Conservation (phyloP, 2,113 vertebrate species). For the Paramormyrops kingsleyae region DNA sequence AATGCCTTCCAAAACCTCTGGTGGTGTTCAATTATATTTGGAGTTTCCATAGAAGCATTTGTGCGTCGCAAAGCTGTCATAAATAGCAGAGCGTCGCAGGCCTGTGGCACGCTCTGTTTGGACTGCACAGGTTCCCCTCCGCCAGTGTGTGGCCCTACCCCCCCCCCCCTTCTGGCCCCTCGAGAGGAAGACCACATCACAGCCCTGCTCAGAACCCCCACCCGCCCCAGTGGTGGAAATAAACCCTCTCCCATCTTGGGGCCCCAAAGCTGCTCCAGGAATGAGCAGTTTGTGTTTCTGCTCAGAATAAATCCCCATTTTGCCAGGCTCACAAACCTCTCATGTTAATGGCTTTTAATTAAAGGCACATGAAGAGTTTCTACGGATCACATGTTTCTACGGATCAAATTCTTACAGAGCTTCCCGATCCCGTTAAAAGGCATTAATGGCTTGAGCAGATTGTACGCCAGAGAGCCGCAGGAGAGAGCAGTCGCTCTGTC, state of each 20-base stretch:
- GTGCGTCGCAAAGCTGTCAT: not conserved
- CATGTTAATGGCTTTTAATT: not conserved
- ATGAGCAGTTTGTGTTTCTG: not conserved
- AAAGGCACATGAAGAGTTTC: not conserved
- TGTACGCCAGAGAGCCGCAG: not conserved
- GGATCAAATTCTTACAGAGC: not conserved
- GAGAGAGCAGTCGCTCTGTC: not conserved
- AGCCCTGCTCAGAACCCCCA: conserved; percentile 41
- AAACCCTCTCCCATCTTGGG: conserved; percentile 32
- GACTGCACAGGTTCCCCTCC: conserved; percentile 1
- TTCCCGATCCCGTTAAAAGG: not conserved
- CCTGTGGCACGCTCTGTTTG: not conserved
- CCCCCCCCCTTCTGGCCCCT: conserved; percentile 29
- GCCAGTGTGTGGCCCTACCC: not conserved
- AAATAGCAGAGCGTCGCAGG: not conserved
- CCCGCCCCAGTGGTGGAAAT: conserved; percentile 23
- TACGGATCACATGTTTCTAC: not conserved
- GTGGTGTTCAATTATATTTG: not conserved
- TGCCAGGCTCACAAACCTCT: not conserved
- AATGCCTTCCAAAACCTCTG: not conserved
- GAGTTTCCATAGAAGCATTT: conserved; percentile 3
- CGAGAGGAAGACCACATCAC: conserved; percentile 49
- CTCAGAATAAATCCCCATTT: not conserved
- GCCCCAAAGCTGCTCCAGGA: not conserved
- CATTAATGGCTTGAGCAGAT: not conserved